A percentile compares a stretch with the other conserved stretches of the same genome.
Evolutionary conservation across 2,888 invertebrate species (phyloP).

Genomic region (Drosophila meridionalis): DNA sequence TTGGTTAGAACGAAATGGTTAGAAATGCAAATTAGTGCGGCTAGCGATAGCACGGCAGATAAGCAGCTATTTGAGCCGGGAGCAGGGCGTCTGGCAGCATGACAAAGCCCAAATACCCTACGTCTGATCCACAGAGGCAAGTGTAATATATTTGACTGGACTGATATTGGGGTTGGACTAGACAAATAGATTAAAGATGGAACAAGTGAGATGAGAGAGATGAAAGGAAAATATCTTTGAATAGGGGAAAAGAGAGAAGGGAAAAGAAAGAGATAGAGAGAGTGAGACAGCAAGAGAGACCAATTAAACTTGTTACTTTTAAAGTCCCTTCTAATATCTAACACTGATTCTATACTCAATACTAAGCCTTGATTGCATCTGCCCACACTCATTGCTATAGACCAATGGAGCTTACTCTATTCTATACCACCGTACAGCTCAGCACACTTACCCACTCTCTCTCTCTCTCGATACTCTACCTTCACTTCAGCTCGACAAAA

Average conservation of each 20-base stretch:
- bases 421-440: slow-evolving; percentile 3
- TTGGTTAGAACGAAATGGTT: slow-evolving; percentile 78
- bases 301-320: background rate
- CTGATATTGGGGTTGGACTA: slow-evolving; percentile 2
- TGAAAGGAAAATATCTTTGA: background rate
- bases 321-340: background rate
- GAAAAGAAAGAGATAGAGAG: background rate
- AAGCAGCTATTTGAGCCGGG: slow-evolving; percentile 43
- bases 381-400: too few species aligned
- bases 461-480: slow-evolving; percentile 36
- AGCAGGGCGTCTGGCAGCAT: slow-evolving; percentile 26
- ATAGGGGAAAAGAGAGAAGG: background rate
- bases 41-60: slow-evolving; percentile 62
- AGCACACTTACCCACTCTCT: background rate
- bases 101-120: slow-evolving; percentile 54
- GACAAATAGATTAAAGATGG: background rate
- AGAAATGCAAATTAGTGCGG: slow-evolving; percentile 77
- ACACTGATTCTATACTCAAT: background rate
- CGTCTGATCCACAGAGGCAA: slow-evolving; percentile 14
- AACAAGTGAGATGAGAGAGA: background rate
- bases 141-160: background rate
- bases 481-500: slow-evolving; percentile 31
- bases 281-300: background rate
- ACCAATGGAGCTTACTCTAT: background rate
- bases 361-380: background rate